phyloP scores from a whole-genome alignment of 2,113 vertebrate genomes.

The Cololabis saira region DNA sequence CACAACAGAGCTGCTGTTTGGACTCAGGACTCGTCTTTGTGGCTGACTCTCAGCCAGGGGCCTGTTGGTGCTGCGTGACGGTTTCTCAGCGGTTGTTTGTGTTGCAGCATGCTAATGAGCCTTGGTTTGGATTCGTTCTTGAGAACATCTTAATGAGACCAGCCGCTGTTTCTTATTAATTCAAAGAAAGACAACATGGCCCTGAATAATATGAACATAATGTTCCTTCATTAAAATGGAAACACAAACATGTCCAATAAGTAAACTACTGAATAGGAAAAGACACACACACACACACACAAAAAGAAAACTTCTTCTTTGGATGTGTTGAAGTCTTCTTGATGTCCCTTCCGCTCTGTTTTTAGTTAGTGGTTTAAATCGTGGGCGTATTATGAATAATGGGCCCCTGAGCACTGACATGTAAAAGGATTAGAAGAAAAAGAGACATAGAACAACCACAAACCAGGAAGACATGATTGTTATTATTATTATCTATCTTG shows the following conservation, averaged over 20 bases:
- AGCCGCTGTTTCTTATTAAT: neutral
- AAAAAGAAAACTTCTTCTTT: neutral
- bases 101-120: slow-evolving; percentile 39
- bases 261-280: neutral
- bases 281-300: too few species aligned
- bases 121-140: slow-evolving; percentile 10
- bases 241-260: neutral
- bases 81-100: slow-evolving; percentile 1
- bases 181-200: neutral
- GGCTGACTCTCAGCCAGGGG: slow-evolving; percentile 19
- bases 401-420: neutral
- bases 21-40: slow-evolving; percentile 5
- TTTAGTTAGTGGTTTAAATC: neutral
- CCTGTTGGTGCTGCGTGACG: slow-evolving; percentile 27
- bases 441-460: neutral
- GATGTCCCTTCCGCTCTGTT: neutral
- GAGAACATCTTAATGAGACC: slow-evolving; percentile 35
- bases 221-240: slow-evolving; percentile 35
- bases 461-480: neutral
- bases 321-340: neutral
- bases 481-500: too few species aligned
- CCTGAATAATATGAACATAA: slow-evolving; percentile 23
- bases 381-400: neutral
- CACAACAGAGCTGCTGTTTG: slow-evolving; percentile 28
- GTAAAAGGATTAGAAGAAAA: neutral